phyloP scores from a whole-genome alignment of 2,113 vertebrate species.

The Panthera tigris region DNA sequence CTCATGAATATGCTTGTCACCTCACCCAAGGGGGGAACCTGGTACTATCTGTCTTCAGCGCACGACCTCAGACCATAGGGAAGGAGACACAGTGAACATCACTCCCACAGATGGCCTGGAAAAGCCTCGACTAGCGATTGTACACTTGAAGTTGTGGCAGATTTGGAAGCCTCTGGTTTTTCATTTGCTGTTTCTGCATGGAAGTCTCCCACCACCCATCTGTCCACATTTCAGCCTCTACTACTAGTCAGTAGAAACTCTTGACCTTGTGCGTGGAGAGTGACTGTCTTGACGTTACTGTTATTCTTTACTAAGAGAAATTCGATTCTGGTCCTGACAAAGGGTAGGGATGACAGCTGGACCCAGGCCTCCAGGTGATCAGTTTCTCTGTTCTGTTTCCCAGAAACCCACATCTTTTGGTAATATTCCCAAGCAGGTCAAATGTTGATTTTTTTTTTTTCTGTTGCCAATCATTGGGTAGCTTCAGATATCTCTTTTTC shows the following conservation, averaged over 20 bases:
- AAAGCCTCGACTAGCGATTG: not conserved
- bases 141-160: not conserved
- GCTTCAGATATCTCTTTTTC: not conserved
- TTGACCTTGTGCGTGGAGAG: not conserved
- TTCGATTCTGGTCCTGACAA: not conserved
- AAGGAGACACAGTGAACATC: not conserved
- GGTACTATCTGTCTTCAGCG: not conserved
- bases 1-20: not conserved
- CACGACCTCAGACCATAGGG: not conserved
- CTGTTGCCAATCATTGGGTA: not conserved
- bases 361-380: not conserved
- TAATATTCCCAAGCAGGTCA: not conserved
- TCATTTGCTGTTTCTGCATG: not conserved
- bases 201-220: slow-evolving; percentile 24
- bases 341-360: not conserved
- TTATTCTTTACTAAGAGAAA: not conserved
- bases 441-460: not conserved
- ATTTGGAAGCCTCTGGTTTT: not conserved
- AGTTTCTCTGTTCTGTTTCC: not conserved
- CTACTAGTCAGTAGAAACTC: not conserved
- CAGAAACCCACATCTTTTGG: not conserved
- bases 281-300: not conserved
- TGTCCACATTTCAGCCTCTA: not conserved
- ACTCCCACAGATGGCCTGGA: slow-evolving; percentile 25
- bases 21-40: not conserved